Evolutionary conservation across 2,797 vertebrate genomes (phyloP), one percentile per base, ranked within the genome.

Genomic region (Sciurus carolinensis): DNA sequence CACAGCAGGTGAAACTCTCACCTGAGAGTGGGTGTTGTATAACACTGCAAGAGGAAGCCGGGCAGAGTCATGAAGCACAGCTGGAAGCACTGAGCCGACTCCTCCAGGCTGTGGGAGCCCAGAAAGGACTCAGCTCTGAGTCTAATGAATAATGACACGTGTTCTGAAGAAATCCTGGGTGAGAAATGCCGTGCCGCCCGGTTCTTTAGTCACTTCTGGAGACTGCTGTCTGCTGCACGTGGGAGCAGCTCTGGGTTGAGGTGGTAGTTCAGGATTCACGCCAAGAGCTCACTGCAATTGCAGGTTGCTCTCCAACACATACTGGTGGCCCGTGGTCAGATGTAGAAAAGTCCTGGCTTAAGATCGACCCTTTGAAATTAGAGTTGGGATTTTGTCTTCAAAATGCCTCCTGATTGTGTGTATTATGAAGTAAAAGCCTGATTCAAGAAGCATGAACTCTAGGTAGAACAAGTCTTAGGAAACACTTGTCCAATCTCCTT

Each of bases 21-120:
- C 75, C 22, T 5, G 36, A 90, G 95, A 80, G 62, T 13, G 15
- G 88, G 87, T 85, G 71, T 84, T 94, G 42, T 64, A 54, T 86
- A 87, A 88, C 95, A 42, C 57, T 96, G 72, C 28, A 62, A 24
- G 73, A 95, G 95, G 82, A 36, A 39, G 62, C 13, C 96, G 90
- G 89, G 75, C 75, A 95, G 86, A 77, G 79, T 73, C 87, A 88
- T 93, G 67, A 90, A 72, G 85, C 88, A 73, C 50, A 72, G 62
- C 83, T 93, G 83, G 91, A 88, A 75, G 76, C 77, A 89, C 86
- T 84, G 79, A 94, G 73, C 76, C n/a, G 57, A 87, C 94, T 96
- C 67, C 57, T 36, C 5, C 66, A 22, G 64, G 4, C 5, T 84
- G 76, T 36, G 3, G 81, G 87, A 87, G 93, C 89, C 85, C 22